Evolutionary conservation across 1,140 invertebrate genomes (phyloP).

Genomic region (Saccostrea echinata): DNA sequence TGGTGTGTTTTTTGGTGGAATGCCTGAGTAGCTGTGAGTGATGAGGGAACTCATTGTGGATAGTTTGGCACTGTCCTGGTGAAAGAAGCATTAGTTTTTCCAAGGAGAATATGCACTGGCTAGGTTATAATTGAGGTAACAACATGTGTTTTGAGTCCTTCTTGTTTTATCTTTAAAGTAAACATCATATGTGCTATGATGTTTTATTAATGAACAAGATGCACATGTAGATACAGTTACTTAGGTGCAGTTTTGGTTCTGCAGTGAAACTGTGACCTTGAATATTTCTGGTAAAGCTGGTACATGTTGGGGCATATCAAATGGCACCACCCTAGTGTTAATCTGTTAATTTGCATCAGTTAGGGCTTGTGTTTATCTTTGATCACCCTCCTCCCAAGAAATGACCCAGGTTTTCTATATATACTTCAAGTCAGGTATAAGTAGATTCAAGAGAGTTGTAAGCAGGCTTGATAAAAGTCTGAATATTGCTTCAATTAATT

Average conservation of each 20-base stretch:
- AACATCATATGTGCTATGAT: background rate
- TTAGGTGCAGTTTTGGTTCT: too few relatives aligned
- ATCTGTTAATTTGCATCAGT: slow-evolving; percentile 20
- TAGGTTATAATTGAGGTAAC: background rate
- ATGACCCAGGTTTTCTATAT: slow-evolving; percentile 27
- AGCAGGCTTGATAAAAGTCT: background rate
- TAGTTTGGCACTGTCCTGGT: slow-evolving; percentile 7
- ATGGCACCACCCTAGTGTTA: background rate
- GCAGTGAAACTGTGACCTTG: background rate
- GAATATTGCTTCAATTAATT: slow-evolving; percentile 6
- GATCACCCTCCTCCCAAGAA: slow-evolving; percentile 1
- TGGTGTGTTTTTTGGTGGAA: background rate
- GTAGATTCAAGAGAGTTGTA: background rate
- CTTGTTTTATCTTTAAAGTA: background rate
- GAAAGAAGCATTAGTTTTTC: background rate
- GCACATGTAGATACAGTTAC: background rate
- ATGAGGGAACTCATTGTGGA: background rate
- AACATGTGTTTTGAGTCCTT: background rate
- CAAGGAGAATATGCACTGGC: background rate
- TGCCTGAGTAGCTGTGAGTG: background rate
- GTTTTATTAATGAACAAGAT: background rate
- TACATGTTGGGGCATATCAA: slow-evolving; percentile 19
- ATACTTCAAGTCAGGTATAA: background rate
- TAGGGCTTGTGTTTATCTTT: background rate
- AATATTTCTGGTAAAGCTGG: slow-evolving; percentile 10